Evolutionary conservation across 2,888 invertebrate genomes (phyloP).

Genomic region (Lasioglossum vierecki): DNA sequence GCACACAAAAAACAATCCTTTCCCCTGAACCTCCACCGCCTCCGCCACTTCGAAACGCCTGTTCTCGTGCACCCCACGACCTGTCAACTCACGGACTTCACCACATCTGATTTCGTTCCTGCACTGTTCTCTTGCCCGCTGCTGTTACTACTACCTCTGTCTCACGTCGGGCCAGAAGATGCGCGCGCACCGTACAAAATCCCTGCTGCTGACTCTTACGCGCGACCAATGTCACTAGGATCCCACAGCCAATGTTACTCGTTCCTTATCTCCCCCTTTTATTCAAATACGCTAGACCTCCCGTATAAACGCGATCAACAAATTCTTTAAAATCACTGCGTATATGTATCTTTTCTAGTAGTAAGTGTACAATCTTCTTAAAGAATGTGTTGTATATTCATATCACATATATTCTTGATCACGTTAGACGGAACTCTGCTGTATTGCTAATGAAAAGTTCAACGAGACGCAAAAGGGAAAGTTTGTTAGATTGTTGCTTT

Average conservation of each 20-base stretch:
- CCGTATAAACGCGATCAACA: background rate
- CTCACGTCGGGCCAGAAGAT: slow-evolving; percentile 48
- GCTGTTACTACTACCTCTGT: slow-evolving; percentile 67
- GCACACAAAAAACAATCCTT: slow-evolving; percentile 64
- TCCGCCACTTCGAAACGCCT: slow-evolving; percentile 67
- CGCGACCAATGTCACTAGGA: slow-evolving; percentile 49
- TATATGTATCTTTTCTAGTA: background rate
- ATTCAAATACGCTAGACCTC: background rate
- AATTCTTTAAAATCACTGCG: background rate
- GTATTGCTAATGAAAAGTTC: too few species aligned
- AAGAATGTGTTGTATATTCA: background rate
- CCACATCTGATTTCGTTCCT: slow-evolving; percentile 71
- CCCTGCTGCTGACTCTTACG: slow-evolving; percentile 44
- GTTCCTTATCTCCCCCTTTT: background rate
- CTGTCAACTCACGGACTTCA: slow-evolving; percentile 76
- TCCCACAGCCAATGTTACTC: slow-evolving; percentile 9
- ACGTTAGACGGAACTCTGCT: background rate
- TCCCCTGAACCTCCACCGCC: slow-evolving; percentile 65
- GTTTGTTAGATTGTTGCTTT: background rate
- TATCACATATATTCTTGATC: background rate
- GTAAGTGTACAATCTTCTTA: background rate
- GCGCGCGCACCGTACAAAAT: slow-evolving; percentile 53
- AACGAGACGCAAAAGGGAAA: background rate
- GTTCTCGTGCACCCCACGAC: slow-evolving; percentile 72
- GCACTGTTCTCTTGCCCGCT: slow-evolving; percentile 66